phyloP scores from a whole-genome alignment of 2,113 vertebrate species.

The Lagenorhynchus albirostris region DNA sequence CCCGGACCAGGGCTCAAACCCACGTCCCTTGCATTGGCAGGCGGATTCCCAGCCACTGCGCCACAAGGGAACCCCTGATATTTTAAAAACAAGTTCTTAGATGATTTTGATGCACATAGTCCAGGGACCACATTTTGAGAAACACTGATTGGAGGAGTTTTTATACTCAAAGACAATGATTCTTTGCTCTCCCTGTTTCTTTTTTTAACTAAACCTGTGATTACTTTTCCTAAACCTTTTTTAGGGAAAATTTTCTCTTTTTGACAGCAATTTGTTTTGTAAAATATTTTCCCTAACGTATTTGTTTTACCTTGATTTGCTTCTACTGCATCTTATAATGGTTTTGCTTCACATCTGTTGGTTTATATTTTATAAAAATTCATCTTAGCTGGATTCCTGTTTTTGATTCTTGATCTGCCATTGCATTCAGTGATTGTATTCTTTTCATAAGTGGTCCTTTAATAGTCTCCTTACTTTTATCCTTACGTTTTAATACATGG shows the following conservation, averaged over 20 bases:
- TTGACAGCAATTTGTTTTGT: conserved; percentile 1
- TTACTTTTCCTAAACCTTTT: not conserved
- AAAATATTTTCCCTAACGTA: not conserved
- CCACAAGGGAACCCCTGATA: not conserved
- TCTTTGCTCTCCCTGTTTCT: conserved; percentile 1
- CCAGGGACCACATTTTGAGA: not conserved
- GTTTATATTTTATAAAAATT: conserved; percentile 6
- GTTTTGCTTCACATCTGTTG: not conserved
- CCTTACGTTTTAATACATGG: not conserved
- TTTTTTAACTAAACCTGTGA: not conserved
- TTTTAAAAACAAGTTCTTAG: not conserved
- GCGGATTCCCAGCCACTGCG: no score
- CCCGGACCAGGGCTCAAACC: no score
- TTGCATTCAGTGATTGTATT: not conserved
- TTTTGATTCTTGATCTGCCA: not conserved
- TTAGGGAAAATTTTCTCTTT: not conserved
- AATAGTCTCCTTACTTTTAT: not conserved
- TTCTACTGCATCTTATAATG: not conserved
- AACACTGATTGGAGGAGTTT: not conserved
- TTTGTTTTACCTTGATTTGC: not conserved
- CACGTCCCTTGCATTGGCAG: no score
- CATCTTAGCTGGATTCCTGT: not conserved
- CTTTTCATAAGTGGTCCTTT: not conserved
- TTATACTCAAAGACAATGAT: not conserved
- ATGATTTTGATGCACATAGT: not conserved